phyloP scores from a whole-genome alignment of 2,797 vertebrate genomes.

The Rhynchonycteris naso region DNA sequence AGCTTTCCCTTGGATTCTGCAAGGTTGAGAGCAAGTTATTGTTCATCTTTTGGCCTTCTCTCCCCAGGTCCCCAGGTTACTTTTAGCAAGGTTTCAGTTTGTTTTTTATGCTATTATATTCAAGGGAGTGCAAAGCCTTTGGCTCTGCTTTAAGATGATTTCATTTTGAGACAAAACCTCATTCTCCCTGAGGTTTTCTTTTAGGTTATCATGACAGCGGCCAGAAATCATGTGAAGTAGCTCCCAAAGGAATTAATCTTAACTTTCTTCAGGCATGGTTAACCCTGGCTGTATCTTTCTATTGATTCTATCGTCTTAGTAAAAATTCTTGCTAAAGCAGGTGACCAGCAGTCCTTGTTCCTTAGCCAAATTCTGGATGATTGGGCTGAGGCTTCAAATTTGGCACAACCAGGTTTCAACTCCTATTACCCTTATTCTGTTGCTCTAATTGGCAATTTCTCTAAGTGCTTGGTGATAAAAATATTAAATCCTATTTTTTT shows the following conservation, averaged over 20 bases:
- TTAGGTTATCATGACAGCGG: constrained; percentile 17
- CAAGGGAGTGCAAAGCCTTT: constrained; percentile 30
- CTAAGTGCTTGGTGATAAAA: background rate
- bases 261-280: background rate
- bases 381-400: background rate
- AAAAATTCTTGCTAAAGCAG: background rate
- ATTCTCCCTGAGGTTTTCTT: constrained; percentile 35
- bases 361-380: background rate
- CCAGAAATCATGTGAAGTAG: background rate
- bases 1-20: background rate
- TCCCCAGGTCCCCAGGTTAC: background rate
- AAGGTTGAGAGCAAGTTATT: constrained; percentile 19
- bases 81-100: constrained; percentile 51
- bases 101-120: constrained; percentile 47
- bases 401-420: background rate
- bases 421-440: background rate
- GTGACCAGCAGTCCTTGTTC: background rate
- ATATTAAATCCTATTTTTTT: background rate
- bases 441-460: background rate
- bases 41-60: constrained; percentile 20
- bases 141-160: constrained; percentile 52
- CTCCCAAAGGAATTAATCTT: constrained; percentile 4
- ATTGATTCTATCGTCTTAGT: background rate
- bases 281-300: background rate
- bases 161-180: constrained; percentile 60